Base-by-base conservation (phyloP, 2,888 invertebrate species). In the Pollenia labialis region DNA sequence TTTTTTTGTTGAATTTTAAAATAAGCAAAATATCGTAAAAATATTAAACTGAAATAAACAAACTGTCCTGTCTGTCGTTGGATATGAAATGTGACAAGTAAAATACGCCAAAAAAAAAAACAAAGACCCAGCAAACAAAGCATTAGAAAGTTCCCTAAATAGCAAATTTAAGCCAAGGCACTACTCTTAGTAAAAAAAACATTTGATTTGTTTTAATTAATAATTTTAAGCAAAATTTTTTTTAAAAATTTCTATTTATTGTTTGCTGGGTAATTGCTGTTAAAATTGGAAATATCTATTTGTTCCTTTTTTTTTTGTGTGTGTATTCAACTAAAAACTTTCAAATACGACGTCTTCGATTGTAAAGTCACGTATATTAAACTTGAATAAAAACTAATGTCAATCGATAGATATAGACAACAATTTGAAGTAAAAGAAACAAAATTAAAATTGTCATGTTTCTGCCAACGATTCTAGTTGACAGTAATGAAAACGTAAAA, bases 361-460 rank as follows among this genome's bases (percentile, higher is more conserved):
- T 46, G 54, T 9, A n/a, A 42, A 58, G 4, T 56, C 77, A 77
- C 77, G 77, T 77, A 77, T 44, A 48, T 12, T 32, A 23, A 50
- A 40, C 32, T 48, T 10, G 12, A 32, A 4, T 23, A 40, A 69
- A n/a, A 23, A 52, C 6, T 60, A 12, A 32, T 80, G 54, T 40
- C 71, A 71, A 72, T 62, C 32, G 32, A 32, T 18, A 64, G 52
- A 40, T 58, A n/a, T n/a, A n/a, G n/a, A 32, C 50, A 44, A 64
- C 23, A 52, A 18, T 50, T 75, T 18, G 10, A 14, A 52, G 3
- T 32, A 32, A 54, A 66, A 54, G 11, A 54, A 81, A 40, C 44
- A 50, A 64, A 72, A 81, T 81, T 74, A 50, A 81, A 81, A 74
- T 72, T 81, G 72, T 74, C 72, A 81, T 74, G 56, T 81, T 81